Conservation (phyloP, 2,888 invertebrate genomes). For the Heliconius ismenius region DNA sequence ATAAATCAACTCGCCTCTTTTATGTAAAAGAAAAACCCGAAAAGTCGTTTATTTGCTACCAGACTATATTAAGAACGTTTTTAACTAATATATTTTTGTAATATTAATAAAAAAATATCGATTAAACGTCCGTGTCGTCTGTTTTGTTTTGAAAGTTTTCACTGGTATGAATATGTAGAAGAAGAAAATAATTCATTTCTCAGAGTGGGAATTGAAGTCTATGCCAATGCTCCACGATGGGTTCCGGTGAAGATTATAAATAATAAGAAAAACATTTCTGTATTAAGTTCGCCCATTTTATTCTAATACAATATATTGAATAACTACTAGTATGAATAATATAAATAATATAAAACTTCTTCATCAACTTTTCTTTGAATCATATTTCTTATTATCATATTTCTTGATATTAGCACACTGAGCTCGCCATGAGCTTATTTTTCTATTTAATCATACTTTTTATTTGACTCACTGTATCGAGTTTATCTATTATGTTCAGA, state of each 20-base stretch:
- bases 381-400: not conserved
- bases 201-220: not conserved
- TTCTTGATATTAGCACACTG: not conserved
- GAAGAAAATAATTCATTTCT: not conserved
- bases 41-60: constrained; percentile 79
- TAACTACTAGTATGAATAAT: no score
- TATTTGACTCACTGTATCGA: not conserved
- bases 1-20: constrained; percentile 79
- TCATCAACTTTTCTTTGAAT: not conserved
- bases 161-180: not conserved
- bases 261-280: no score
- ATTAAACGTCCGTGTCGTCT: no score
- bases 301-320: no score
- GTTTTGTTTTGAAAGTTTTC: not conserved
- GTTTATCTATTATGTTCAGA: no score
- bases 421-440: not conserved
- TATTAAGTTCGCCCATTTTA: no score
- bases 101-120: constrained; percentile 58
- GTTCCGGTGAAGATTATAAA: no score
- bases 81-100: constrained; percentile 66
- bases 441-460: not conserved
- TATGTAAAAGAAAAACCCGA: constrained; percentile 67
- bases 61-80: constrained; percentile 72
- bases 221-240: no score
- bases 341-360: not conserved